Conservation (phyloP, 2,113 vertebrate species). For the Ictalurus furcatus region DNA sequence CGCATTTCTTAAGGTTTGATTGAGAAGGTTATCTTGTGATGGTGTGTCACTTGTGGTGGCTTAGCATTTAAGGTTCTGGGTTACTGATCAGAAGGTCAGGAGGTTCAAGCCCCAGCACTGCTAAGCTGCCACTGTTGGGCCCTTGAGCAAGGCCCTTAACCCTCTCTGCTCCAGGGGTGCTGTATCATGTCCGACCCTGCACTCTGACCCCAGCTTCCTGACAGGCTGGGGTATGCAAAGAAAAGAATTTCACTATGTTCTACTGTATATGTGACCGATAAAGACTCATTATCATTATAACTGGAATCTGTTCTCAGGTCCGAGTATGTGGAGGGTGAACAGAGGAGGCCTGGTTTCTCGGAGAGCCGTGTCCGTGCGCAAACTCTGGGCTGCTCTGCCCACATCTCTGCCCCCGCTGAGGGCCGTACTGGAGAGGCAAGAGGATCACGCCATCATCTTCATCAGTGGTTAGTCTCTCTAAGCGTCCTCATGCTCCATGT, state of each 20-base stretch:
- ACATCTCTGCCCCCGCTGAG: constrained; percentile 57
- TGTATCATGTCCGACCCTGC: no score
- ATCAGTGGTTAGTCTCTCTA: constrained; percentile 61
- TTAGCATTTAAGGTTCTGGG: no score
- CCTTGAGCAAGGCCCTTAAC: no score
- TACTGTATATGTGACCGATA: no score
- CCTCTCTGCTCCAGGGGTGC: no score
- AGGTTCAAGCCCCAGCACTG: no score
- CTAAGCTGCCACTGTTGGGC: no score
- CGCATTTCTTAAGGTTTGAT: background rate
- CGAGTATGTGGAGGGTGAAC: constrained; percentile 70
- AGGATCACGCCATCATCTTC: constrained; percentile 71
- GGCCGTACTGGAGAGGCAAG: constrained; percentile 68
- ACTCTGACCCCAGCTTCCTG: no score
- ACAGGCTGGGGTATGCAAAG: no score
- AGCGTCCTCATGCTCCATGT: background rate
- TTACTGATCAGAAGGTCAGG: no score
- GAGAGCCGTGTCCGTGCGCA: constrained; percentile 57
- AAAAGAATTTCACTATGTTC: no score
- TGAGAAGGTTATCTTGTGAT: background rate
- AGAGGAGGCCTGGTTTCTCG: constrained; percentile 61
- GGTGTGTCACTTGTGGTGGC: background rate
- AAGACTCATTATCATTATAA: background rate
- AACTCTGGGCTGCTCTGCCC: constrained; percentile 68
- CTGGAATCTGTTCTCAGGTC: constrained; percentile 48